These are phyloP conservation scores for Dromaius novaehollandiae DNA, from an alignment of 2,113 vertebrate genomes.

Conservation along the genomic window DNA sequence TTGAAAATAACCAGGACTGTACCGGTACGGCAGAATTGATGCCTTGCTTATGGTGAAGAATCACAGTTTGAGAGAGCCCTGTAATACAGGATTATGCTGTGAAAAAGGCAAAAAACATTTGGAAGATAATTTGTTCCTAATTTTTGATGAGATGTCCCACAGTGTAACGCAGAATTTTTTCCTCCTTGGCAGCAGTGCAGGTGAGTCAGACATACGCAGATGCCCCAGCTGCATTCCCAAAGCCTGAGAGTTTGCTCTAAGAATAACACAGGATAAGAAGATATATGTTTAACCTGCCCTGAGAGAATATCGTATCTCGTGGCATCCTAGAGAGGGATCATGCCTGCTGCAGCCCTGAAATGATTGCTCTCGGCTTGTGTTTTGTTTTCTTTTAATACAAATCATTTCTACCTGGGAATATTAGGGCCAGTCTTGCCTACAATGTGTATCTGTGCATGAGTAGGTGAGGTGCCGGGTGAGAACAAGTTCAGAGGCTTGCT, in stretches of 20 bases:
- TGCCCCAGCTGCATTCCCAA: background rate
- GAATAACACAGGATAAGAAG: background rate
- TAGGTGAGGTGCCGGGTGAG: background rate
- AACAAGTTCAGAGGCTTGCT: background rate
- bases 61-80: background rate
- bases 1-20: background rate
- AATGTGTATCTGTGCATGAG: background rate
- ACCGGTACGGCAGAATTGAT: background rate
- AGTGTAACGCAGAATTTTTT: background rate
- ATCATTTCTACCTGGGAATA: background rate
- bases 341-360: background rate
- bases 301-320: background rate
- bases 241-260: background rate
- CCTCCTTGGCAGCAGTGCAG: accelerated
- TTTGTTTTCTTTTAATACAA: background rate
- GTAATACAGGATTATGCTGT: background rate
- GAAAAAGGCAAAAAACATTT: background rate
- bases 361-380: background rate
- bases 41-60: background rate
- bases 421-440: background rate
- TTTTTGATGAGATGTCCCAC: background rate
- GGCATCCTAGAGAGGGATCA: background rate
- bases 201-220: background rate
- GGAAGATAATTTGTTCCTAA: background rate
- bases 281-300: background rate